Base-by-base conservation (phyloP, 2,888 invertebrate species). In the Caenorhabditis sp. region DNA sequence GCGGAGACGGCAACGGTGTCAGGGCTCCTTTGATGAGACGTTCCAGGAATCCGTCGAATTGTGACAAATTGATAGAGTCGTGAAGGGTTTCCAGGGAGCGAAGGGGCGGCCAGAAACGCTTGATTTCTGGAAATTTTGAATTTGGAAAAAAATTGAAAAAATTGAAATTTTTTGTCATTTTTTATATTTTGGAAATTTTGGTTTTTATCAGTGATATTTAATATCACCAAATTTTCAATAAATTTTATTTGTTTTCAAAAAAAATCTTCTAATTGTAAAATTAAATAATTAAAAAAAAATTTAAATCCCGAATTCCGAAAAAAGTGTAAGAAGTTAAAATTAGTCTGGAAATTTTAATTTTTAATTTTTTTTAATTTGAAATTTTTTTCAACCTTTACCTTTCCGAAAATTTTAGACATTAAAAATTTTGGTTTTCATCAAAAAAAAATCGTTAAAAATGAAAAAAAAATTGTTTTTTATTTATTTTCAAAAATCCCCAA, bases 61-160 rank as follows among this genome's bases (percentile, higher is more conserved):
- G 80, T 11, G 72, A 50, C 53, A 86, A 71, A 18, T 51, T 72
- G 15, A 84, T 80, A 11, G 64, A 80, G 60, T 99, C 98, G 94
- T 99, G 98, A 80, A 99, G 94, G 4, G 98, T 99, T 94, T 99
- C 98, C 92, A 99, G 93, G 1, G 98, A 97, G 37, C 98, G 95
- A 89, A 99, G 96, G 1, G 97, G 96, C 28, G 98, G 98, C 85
- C 97, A 97, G 76, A 91, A 91, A 6, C 90, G 96, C 18, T 88
- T 86, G 70, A 91, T 91, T 72, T 91, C 91, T 89, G 82, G 44
- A 32, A 32, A n/a, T n/a, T n/a, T n/a, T n/a, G n/a, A n/a, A n/a
- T n/a, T n/a, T n/a, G n/a, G n/a, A n/a, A n/a, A n/a, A n/a, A n/a
- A n/a, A n/a, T n/a, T n/a, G n/a, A n/a, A n/a, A n/a, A n/a, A n/a